Percentiles rank a stretch among this genome's conserved stretches.
phyloP scores from a whole-genome alignment of 2,113 vertebrate species.

The Gallinago paraguaiae region DNA sequence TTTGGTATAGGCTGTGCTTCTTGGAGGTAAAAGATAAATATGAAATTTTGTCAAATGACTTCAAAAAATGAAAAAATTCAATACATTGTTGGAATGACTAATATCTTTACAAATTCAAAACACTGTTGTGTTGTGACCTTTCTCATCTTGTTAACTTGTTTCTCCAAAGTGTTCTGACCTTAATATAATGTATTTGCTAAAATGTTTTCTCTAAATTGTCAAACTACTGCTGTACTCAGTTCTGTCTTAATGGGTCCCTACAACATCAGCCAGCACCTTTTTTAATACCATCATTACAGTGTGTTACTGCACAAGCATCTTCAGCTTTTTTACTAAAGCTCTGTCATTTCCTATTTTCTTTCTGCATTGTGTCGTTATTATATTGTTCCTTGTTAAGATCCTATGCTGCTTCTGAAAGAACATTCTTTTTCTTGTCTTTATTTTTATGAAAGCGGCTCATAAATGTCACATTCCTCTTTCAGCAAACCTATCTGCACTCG shows the following conservation, averaged over 20 bases:
- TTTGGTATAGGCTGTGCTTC: not conserved
- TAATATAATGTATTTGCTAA: not conserved
- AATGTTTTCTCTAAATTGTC: not conserved
- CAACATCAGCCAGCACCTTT: not conserved
- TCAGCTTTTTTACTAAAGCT: not conserved
- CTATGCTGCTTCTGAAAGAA: not conserved
- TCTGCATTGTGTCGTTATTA: not conserved
- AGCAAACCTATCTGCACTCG: not conserved
- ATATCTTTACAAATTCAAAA: not conserved
- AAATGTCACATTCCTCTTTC: not conserved
- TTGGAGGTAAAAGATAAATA: not conserved
- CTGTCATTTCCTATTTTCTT: not conserved
- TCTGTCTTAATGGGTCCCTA: not conserved
- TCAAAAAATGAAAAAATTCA: not conserved
- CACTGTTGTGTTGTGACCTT: not conserved
- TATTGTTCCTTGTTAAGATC: not conserved
- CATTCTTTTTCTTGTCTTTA: not conserved
- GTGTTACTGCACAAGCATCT: not conserved
- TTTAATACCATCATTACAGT: not conserved
- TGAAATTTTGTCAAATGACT: not conserved
- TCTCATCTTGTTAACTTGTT: not conserved
- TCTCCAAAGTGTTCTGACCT: slow-evolving; percentile 6
- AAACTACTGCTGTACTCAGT: not conserved
- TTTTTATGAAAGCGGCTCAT: not conserved
- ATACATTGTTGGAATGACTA: not conserved